Evolutionary conservation across 2,113 vertebrate species (phyloP).

Genomic region (Caloenas nicobarica): DNA sequence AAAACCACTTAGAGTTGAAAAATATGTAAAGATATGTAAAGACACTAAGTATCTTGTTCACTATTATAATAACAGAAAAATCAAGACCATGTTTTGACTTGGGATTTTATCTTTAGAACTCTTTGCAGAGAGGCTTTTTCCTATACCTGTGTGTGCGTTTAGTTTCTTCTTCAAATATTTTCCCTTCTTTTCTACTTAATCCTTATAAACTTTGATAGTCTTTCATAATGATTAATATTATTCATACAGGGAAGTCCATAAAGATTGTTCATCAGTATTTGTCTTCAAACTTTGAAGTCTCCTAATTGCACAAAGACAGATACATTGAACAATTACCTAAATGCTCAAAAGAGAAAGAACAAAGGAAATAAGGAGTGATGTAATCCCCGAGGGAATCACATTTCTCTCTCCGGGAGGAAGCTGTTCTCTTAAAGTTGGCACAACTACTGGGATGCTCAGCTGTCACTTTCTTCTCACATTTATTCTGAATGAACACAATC

Average conservation of each 20-base stretch:
- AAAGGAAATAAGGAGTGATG: constrained; percentile 53
- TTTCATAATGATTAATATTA: constrained; percentile 20
- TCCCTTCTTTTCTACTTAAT: constrained; percentile 6
- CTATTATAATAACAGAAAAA: constrained; percentile 39
- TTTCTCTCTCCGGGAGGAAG: constrained; percentile 50
- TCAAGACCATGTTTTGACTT: constrained; percentile 39
- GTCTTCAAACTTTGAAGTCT: constrained; percentile 35
- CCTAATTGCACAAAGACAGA: constrained; percentile 52
- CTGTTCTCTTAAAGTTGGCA: constrained; percentile 68
- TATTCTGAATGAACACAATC: constrained; percentile 84
- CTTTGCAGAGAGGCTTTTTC: background rate
- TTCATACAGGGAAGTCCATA: constrained; percentile 11
- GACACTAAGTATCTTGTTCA: constrained; percentile 61
- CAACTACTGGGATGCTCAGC: constrained; percentile 72
- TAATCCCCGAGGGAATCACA: constrained; percentile 35
- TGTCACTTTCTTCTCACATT: constrained; percentile 87
- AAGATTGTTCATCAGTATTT: constrained; percentile 46
- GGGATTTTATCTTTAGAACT: constrained; percentile 55
- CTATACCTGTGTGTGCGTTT: background rate
- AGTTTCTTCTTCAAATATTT: constrained; percentile 28
- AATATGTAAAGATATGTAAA: constrained; percentile 66
- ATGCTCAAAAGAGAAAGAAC: constrained; percentile 40
- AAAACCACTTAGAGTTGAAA: constrained; percentile 60
- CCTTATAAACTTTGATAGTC: constrained; percentile 41
- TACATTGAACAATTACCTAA: constrained; percentile 52